Conservation (phyloP, 2,113 vertebrate species). For the Lonchura striata region DNA sequence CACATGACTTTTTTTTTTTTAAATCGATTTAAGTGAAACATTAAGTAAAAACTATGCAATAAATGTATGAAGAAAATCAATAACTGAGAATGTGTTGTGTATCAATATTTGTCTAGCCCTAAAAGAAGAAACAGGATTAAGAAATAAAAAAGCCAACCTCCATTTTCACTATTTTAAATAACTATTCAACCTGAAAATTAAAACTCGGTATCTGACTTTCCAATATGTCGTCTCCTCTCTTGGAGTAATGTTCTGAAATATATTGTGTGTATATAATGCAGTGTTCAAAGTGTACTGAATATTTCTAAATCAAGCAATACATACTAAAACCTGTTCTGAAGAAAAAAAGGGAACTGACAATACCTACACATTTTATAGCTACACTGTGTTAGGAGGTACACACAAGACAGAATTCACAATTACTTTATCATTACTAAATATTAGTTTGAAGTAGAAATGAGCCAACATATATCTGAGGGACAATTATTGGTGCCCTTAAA, state of each 20-base stretch:
- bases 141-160: slow-evolving; percentile 67
- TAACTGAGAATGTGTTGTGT: slow-evolving; percentile 50
- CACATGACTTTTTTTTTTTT: neutral
- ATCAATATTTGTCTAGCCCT: slow-evolving; percentile 62
- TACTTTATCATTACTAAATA: slow-evolving; percentile 50
- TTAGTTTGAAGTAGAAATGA: neutral
- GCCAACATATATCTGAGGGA: neutral
- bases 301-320: slow-evolving; percentile 52
- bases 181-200: slow-evolving; percentile 73
- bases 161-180: slow-evolving; percentile 71
- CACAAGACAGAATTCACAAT: slow-evolving; percentile 10
- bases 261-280: neutral
- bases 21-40: slow-evolving; percentile 47
- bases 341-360: neutral
- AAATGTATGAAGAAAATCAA: slow-evolving; percentile 58
- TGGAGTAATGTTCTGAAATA: slow-evolving; percentile 58
- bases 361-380: slow-evolving; percentile 2
- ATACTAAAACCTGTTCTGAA: slow-evolving; percentile 9
- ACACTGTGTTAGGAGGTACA: neutral
- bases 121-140: slow-evolving; percentile 67
- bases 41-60: slow-evolving; percentile 60
- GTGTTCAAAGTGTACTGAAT: slow-evolving; percentile 37
- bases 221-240: slow-evolving; percentile 55
- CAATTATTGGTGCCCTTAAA: slow-evolving; percentile 30
- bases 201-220: slow-evolving; percentile 64